Conservation (phyloP, 2,797 vertebrate species). For the Odontamblyopus lacepedii region DNA sequence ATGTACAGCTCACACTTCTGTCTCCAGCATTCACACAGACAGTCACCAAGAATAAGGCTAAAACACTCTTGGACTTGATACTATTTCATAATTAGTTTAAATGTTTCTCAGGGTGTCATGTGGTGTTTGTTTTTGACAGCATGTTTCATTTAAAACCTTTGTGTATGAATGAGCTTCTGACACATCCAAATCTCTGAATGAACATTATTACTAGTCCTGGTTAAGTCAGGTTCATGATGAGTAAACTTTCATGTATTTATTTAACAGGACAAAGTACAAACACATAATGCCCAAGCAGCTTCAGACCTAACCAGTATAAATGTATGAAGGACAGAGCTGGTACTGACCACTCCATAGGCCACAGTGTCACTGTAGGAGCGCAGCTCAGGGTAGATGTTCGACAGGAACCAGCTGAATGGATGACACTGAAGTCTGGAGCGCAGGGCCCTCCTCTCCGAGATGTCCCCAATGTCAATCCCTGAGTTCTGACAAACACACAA, state of each 20-base stretch:
- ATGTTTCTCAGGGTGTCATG: background rate
- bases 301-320: background rate
- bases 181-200: too few species aligned
- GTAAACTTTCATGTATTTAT: background rate
- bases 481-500: constrained; percentile 79
- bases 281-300: too few species aligned
- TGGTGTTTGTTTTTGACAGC: background rate
- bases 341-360: constrained; percentile 92
- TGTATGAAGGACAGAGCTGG: background rate
- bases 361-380: constrained; percentile 89
- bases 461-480: constrained; percentile 92
- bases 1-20: constrained; percentile 27
- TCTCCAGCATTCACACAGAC: constrained; percentile 23
- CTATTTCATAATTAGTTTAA: constrained; percentile 30
- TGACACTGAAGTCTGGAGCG: constrained; percentile 88
- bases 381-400: constrained; percentile 93
- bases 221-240: background rate
- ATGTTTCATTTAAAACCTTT: constrained; percentile 12
- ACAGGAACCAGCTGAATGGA: constrained; percentile 94
- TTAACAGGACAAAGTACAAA: too few species aligned
- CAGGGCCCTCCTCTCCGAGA: constrained; percentile 87
- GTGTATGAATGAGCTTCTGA: background rate
- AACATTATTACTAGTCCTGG: too few species aligned
- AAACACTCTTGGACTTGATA: constrained; percentile 21
- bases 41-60: constrained; percentile 23